Conservation (phyloP, 2,113 vertebrate species). For the Galeopterus variegatus region DNA sequence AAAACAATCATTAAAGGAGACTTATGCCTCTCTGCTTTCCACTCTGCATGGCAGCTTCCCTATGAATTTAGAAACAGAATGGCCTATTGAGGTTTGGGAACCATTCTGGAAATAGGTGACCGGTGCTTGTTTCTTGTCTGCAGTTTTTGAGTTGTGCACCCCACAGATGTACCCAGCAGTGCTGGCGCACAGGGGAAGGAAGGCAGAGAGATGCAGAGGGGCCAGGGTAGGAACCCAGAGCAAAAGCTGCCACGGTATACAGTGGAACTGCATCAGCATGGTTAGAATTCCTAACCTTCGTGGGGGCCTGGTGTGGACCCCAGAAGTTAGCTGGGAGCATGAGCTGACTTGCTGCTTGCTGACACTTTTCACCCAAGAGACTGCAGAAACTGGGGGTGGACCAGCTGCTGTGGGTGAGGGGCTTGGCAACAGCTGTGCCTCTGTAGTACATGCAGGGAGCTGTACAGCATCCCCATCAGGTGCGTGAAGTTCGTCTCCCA, state of each 20-base stretch:
- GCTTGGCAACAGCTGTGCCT: neutral
- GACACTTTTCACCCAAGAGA: neutral
- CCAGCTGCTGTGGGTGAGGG: neutral
- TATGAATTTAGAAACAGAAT: neutral
- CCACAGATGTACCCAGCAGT: neutral
- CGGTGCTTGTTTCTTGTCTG: neutral
- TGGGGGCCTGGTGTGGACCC: fast-evolving
- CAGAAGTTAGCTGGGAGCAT: neutral
- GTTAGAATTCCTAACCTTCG: neutral
- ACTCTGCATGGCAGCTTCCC: neutral
- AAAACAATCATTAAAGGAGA: neutral
- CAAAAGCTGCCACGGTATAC: fast-evolving
- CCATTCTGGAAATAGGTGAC: neutral
- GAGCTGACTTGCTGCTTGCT: neutral
- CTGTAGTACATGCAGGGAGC: neutral
- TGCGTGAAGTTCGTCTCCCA: neutral
- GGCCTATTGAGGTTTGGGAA: neutral
- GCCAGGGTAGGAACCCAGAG: neutral
- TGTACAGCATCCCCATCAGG: neutral
- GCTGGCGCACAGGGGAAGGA: neutral
- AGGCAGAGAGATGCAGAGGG: neutral
- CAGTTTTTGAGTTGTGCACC: neutral
- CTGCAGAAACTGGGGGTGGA: neutral
- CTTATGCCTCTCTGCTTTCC: neutral
- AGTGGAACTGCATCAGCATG: no score